Conservation (phyloP, 2,113 vertebrate species). For the Chunga burmeisteri region DNA sequence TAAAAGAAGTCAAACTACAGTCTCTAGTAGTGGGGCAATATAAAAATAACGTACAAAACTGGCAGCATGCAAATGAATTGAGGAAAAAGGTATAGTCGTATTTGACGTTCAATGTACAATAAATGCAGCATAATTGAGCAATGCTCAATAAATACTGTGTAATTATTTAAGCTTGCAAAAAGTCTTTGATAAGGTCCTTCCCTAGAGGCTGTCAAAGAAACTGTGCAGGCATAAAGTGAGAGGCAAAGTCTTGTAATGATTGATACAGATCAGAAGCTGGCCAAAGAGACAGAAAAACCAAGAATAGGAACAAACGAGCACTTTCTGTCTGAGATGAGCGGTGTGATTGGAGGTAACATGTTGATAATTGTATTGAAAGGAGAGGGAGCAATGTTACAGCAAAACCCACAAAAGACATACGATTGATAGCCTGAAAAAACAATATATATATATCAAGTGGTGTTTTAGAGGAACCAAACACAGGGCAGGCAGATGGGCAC, state of each 20-base stretch:
- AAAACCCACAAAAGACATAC: neutral
- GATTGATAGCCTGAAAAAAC: neutral
- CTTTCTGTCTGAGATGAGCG: neutral
- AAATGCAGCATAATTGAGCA: neutral
- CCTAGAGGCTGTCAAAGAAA: neutral
- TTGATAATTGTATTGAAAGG: neutral
- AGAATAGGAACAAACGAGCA: neutral
- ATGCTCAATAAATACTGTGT: neutral
- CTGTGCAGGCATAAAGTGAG: neutral
- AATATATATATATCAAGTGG: neutral
- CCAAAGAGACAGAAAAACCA: neutral
- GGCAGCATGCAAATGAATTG: neutral
- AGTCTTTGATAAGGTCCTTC: neutral
- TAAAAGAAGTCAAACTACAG: neutral
- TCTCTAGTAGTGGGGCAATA: neutral
- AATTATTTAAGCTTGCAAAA: neutral
- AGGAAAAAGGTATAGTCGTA: neutral
- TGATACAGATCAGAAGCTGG: neutral
- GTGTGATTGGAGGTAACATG: neutral
- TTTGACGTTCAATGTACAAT: neutral
- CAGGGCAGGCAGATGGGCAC: neutral
- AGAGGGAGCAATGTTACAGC: neutral
- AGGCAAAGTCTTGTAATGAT: neutral
- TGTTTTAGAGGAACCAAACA: neutral
- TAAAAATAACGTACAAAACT: neutral